phyloP scores from a whole-genome alignment of 1,140 invertebrate species.

The Drepana arcuata region DNA sequence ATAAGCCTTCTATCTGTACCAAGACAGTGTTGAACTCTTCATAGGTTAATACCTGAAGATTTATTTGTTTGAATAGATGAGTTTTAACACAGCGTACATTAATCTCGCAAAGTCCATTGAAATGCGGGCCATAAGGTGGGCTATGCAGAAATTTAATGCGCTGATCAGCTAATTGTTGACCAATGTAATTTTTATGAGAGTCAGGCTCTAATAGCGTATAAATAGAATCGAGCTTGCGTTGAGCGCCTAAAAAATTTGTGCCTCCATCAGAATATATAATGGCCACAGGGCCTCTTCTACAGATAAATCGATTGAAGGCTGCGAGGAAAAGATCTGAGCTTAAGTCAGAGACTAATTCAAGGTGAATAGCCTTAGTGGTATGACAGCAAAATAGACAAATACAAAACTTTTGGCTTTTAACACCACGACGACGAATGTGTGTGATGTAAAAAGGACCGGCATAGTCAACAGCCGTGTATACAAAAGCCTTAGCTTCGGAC shows the following conservation, averaged over 20 bases:
- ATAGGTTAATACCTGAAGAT: slow-evolving; percentile 19
- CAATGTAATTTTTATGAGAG: slow-evolving; percentile 1
- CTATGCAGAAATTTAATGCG: slow-evolving; percentile 15
- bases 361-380: slow-evolving; percentile 18
- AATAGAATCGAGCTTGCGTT: slow-evolving; percentile 4
- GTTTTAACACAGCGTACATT: slow-evolving; percentile 20
- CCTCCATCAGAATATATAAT: slow-evolving; percentile 26
- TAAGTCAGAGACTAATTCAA: slow-evolving; percentile 39
- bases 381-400: slow-evolving; percentile 38
- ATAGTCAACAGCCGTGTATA: slow-evolving; percentile 34
- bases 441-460: slow-evolving; percentile 33
- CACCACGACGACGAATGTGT: slow-evolving; percentile 8
- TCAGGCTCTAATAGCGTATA: slow-evolving; percentile 8
- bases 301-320: slow-evolving; percentile 35
- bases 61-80: slow-evolving; percentile 22
- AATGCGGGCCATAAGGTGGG: slow-evolving; percentile 24
- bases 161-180: slow-evolving; percentile 9
- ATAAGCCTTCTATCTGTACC: slow-evolving; percentile 25
- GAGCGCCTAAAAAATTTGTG: slow-evolving; percentile 22
- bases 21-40: slow-evolving; percentile 29
- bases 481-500: slow-evolving; percentile 28
- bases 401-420: slow-evolving; percentile 27
- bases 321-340: slow-evolving; percentile 30
- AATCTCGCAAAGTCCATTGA: slow-evolving; percentile 21
- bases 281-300: slow-evolving; percentile 23